A percentile compares a stretch with the other conserved stretches of the same genome.
phyloP scores from a whole-genome alignment of 2,888 invertebrate species.

The Thereva nobilitata region DNA sequence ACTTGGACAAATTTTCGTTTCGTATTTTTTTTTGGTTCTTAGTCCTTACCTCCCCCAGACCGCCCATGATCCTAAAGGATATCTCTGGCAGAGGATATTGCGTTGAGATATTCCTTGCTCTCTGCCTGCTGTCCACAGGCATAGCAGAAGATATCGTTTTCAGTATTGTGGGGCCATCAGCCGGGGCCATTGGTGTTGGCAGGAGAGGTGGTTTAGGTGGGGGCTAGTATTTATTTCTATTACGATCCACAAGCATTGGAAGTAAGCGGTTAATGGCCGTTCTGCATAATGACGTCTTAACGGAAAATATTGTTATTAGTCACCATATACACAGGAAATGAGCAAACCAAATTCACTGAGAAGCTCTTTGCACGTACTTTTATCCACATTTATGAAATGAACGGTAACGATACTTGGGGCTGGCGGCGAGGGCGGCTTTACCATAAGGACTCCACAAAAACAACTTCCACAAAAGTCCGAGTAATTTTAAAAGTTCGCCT shows the following conservation, averaged over 20 bases:
- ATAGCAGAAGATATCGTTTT: background rate
- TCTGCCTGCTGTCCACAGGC: constrained; percentile 6
- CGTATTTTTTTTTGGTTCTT: constrained; percentile 1
- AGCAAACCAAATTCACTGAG: constrained; percentile 14
- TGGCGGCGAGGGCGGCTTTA: too few relatives aligned
- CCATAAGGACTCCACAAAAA: constrained; percentile 5
- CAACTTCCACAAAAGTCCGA: background rate
- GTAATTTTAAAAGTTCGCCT: constrained; percentile 29
- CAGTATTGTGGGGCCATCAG: constrained; percentile 2
- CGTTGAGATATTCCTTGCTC: constrained; percentile 11
- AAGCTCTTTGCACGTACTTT: constrained; percentile 30
- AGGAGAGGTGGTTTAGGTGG: background rate
- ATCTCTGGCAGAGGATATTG: background rate
- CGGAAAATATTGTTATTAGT: constrained; percentile 41
- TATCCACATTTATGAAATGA: background rate
- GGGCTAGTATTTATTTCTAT: constrained; percentile 36
- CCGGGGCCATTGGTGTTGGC: background rate
- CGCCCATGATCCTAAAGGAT: background rate
- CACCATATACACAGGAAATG: constrained; percentile 20
- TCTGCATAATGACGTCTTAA: constrained; percentile 41
- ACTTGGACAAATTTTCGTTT: constrained; percentile 39
- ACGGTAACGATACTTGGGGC: constrained; percentile 2
- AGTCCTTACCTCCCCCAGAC: constrained; percentile 13
- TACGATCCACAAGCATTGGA: constrained; percentile 8
- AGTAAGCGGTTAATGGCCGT: constrained; percentile 41